phyloP scores from a whole-genome alignment of 2,888 invertebrate species.

The Lampropteryx suffumata region DNA sequence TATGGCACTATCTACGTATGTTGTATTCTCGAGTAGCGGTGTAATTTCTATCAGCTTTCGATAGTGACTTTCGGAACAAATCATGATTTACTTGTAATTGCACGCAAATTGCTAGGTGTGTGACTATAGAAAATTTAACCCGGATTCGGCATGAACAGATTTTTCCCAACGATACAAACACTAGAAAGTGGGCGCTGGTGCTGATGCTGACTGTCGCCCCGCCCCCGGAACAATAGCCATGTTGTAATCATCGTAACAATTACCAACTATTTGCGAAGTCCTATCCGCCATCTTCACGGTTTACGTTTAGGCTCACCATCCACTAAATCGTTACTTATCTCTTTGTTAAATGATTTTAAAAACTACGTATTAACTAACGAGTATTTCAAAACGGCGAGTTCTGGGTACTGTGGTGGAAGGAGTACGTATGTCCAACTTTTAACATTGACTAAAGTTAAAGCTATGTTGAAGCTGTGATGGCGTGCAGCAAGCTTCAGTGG shows the following conservation, averaged over 20 bases:
- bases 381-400: too few species aligned
- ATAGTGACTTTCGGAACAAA: slow-evolving; percentile 25
- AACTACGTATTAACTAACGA: too few species aligned
- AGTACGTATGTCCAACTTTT: too few species aligned
- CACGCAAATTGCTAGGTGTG: slow-evolving; percentile 17
- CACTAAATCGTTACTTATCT: background rate
- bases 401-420: too few species aligned
- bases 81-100: slow-evolving; percentile 21
- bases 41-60: slow-evolving; percentile 21
- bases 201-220: slow-evolving; percentile 33
- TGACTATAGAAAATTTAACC: slow-evolving; percentile 49
- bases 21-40: background rate
- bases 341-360: too few species aligned
- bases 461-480: too few species aligned
- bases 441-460: too few species aligned
- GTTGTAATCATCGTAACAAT: slow-evolving; percentile 60
- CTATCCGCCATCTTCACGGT: slow-evolving; percentile 48
- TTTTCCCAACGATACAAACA: slow-evolving; percentile 34
- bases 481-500: background rate
- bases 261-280: slow-evolving; percentile 50
- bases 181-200: slow-evolving; percentile 52
- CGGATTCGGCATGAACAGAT: slow-evolving; percentile 44
- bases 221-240: slow-evolving; percentile 56
- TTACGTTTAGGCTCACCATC: slow-evolving; percentile 25
- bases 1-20: background rate